These are phyloP conservation scores for Allophyes oxyacanthae DNA, from an alignment of 2,888 invertebrate species.

Conservation along the genomic window DNA sequence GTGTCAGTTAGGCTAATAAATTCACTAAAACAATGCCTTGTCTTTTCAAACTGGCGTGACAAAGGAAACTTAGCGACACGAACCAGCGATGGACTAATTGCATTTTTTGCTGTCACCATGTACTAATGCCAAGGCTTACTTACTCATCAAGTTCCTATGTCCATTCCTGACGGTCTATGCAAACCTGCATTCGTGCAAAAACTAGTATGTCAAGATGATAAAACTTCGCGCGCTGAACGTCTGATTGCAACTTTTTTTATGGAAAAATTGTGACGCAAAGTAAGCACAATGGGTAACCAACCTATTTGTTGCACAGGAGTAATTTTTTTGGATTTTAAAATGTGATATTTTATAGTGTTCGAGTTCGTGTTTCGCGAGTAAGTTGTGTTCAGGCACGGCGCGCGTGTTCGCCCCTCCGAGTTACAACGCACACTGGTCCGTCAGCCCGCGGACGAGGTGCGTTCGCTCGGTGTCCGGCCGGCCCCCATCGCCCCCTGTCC, in stretches of 20 bases:
- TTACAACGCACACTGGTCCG: constrained; percentile 84
- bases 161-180: constrained; percentile 83
- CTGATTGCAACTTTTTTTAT: constrained; percentile 68
- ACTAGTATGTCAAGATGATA: constrained; percentile 77
- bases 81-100: constrained; percentile 82
- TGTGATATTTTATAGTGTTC: constrained; percentile 58
- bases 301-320: constrained; percentile 68
- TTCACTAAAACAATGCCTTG: constrained; percentile 84
- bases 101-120: constrained; percentile 81
- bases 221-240: constrained; percentile 67
- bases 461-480: constrained; percentile 68
- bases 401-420: constrained; percentile 76
- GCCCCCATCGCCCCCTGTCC: constrained; percentile 74
- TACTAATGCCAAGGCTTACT: constrained; percentile 86
- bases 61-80: constrained; percentile 82
- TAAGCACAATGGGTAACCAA: constrained; percentile 76
- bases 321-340: constrained; percentile 55
- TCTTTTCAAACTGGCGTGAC: constrained; percentile 79
- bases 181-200: constrained; percentile 80
- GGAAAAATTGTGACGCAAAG: constrained; percentile 49
- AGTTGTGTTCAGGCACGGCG: constrained; percentile 82
- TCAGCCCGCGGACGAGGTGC: constrained; percentile 59
- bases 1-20: constrained; percentile 77
- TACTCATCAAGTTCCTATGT: constrained; percentile 86
- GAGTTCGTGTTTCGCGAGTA: constrained; percentile 82